Base-by-base conservation (phyloP, 2,113 vertebrate species). In the Bostrychus sinensis region DNA sequence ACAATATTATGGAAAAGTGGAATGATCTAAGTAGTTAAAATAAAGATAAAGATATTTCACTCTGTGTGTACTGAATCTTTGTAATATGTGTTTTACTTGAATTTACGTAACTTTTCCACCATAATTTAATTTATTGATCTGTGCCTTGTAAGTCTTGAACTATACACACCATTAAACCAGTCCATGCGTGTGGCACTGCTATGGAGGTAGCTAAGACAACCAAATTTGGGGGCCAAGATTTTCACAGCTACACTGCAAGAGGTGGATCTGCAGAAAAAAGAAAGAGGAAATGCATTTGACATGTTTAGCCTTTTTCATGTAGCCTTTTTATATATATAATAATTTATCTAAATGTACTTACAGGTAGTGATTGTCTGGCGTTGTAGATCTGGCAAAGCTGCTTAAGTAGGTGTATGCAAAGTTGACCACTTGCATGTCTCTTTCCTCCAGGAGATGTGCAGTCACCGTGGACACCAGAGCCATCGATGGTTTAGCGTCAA, bases 181-280 rank as follows among this genome's bases (percentile, higher is more conserved):
- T 88, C 89, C 1, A 91, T 0, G 20, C 2, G 82, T 2, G 88
- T 0, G 5, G 84, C 90, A 79, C 91, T 94, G 90, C 93, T 96
- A 46, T 90, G 92, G 36, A 72, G 80, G 42, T 84, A 89, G 74
- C 78, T 91, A 57, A 93, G 66, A 19, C 66, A 84, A 42, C 92
- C 93, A 71, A 91, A 0, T 70, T 84, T 92, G 32, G 86, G 88
- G 2, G 83, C 76, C 66, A 96, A 75, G 63, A 94, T 80, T 81
- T 94, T 95, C 20, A 93, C 63, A 38, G 94, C 95, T 0, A 95
- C 57, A 32, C 85, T 94, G 72, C 94, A 93, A 57, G 91, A 90
- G 1, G 83, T 91, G 17, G 93, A 94, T 62, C 95, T 95, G 50
- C 76, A 56, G 30, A 51, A 57, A 9, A 66, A 17, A 66, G 1